A percentile compares a stretch with the other conserved stretches of the same genome.
phyloP scores from a whole-genome alignment of 2,888 invertebrate species.

The Drosophila rubida region DNA sequence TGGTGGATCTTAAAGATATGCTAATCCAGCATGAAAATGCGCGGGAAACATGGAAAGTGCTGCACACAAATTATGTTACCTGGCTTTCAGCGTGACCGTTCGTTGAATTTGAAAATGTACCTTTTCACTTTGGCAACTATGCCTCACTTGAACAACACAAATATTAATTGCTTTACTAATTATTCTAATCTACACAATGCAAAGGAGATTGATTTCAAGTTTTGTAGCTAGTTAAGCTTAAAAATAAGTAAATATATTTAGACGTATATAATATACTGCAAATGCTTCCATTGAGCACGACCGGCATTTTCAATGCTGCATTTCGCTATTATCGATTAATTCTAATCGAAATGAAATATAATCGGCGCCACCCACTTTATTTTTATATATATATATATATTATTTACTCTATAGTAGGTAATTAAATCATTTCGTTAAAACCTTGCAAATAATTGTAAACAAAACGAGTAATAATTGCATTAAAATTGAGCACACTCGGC shows the following conservation, averaged over 20 bases:
- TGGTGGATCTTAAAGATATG: conserved; percentile 29
- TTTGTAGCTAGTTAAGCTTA: too few species aligned
- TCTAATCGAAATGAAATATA: conserved; percentile 4
- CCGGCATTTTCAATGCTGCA: conserved; percentile 33
- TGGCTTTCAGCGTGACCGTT: neutral
- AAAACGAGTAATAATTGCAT: conserved; percentile 43
- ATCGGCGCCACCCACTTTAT: neutral
- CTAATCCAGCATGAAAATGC: conserved; percentile 50
- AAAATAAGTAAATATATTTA: too few species aligned
- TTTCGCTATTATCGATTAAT: conserved; percentile 8
- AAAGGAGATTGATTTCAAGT: too few species aligned
- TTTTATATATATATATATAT: too few species aligned
- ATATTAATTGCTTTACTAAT: neutral
- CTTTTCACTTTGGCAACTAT: neutral
- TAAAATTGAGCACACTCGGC: conserved; percentile 57
- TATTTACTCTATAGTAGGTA: neutral
- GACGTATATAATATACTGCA: too few species aligned
- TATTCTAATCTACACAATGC: too few species aligned
- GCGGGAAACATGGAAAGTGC: conserved; percentile 45
- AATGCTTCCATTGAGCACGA: conserved; percentile 3
- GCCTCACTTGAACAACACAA: neutral
- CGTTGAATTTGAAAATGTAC: neutral
- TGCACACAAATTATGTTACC: conserved; percentile 9
- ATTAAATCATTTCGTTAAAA: neutral
- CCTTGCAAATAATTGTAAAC: conserved; percentile 30